Conservation (phyloP, 2,888 invertebrate genomes). For the Terebella lapidaria region DNA sequence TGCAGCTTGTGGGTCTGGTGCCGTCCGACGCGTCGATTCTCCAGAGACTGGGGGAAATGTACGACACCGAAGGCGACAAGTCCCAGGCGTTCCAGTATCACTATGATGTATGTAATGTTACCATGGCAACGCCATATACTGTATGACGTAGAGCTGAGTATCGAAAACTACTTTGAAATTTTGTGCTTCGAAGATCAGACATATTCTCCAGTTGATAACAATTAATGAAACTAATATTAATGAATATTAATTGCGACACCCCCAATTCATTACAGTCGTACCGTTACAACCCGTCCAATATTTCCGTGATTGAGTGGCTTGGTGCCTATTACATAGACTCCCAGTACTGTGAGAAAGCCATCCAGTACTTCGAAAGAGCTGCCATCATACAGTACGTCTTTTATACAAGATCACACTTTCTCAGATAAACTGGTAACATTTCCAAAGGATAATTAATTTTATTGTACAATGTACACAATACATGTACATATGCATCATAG, state of each 20-base stretch:
- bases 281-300: constrained; percentile 67
- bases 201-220: no score
- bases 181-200: no score
- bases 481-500: no score
- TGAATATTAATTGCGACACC: no score
- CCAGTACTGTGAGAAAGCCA: constrained; percentile 82
- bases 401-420: not conserved
- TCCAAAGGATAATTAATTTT: not conserved
- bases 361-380: constrained; percentile 66
- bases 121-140: no score
- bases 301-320: constrained; percentile 79
- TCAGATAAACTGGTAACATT: no score
- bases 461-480: no score
- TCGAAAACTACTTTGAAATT: no score
- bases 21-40: constrained; percentile 87
- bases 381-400: constrained; percentile 50
- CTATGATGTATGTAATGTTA: constrained; percentile 67
- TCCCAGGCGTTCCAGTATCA: constrained; percentile 82
- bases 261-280: constrained; percentile 66
- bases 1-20: constrained; percentile 75
- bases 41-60: constrained; percentile 82
- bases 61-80: constrained; percentile 84
- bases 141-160: no score
- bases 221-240: no score
- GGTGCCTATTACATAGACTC: constrained; percentile 84